Percentiles rank a stretch among this genome's conserved stretches.
phyloP scores from a whole-genome alignment of 1,140 invertebrate genomes.

The Pachyrhynchus sulphureomaculatus region DNA sequence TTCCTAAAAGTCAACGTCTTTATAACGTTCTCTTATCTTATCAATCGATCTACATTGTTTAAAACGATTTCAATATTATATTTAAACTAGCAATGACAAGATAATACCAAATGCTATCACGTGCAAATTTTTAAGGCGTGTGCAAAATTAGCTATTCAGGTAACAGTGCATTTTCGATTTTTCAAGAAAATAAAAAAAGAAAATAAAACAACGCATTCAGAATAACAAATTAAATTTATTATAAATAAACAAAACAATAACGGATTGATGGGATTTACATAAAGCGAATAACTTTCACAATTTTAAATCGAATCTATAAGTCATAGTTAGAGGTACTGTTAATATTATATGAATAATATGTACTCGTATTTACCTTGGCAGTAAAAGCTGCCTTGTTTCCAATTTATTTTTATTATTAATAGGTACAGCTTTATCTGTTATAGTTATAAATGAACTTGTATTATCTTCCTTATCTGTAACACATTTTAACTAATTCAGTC shows the following conservation, averaged over 20 bases:
- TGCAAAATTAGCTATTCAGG: constrained; percentile 21
- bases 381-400: no score
- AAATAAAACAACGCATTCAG: constrained; percentile 7
- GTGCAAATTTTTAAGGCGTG: constrained; percentile 20
- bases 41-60: not conserved
- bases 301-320: constrained; percentile 14
- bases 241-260: constrained; percentile 28
- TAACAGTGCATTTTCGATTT: constrained; percentile 18
- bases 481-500: no score
- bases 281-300: constrained; percentile 18
- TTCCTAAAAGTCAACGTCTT: not conserved
- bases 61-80: not conserved
- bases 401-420: no score
- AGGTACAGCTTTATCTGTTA: no score
- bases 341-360: constrained; percentile 2
- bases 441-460: no score
- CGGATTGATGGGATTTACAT: constrained; percentile 15
- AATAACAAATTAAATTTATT: constrained; percentile 17
- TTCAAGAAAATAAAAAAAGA: constrained; percentile 18
- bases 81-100: not conserved
- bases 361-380: constrained; percentile 11
- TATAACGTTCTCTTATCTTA: not conserved
- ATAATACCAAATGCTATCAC: constrained; percentile 17
- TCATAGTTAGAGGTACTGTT: constrained; percentile 12
- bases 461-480: no score